Evolutionary conservation across 2,888 invertebrate species (phyloP), one percentile per base, ranked within the genome.

Genomic region (Amorpha juglandis): DNA sequence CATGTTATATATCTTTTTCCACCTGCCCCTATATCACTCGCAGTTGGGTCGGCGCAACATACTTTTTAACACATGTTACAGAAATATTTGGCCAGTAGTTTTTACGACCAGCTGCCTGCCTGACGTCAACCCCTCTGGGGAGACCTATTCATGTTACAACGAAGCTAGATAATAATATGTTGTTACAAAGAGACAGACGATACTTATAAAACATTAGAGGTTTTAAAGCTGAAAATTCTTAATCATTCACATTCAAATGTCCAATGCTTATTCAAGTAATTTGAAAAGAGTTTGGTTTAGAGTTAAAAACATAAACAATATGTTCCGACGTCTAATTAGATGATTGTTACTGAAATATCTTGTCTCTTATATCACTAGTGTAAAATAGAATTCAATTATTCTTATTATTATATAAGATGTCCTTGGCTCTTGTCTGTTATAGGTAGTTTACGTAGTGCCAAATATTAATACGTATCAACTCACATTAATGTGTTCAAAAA

Each of bases 351-450:
- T 12, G 58, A 42, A 12, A 58, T 38, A 16, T 16, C 19, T 55
- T 9, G 35, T 4, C 14, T 53, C n/a, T 58, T 58, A 58, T 58
- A 12, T 58, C 58, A 58, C 58, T 38, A 19, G 1, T 58, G 38
- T 38, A 38, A n/a, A 58, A 4, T 58, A 11, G 11, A 58, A 58
- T 58, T 42, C 16, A 6, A n/a, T 42, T 42, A 42, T 55, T 14
- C 33, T 55, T 38, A 58, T 58, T 38, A 58, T 58, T 42, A 58
- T 58, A 42, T 58, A 58, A 58, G 7, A 12, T 42, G 42, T 42
- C 58, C 58, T 58, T 58, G 58, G 11, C 11, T 42, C 19, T 58
- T 33, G n/a, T n/a, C n/a, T 33, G 6, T 45, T 33, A 14, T 53
- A n/a, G n/a, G n/a, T 53, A 50, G 19, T 33, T 53, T 58, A 42